phyloP scores from a whole-genome alignment of 92 coral and sea anemone genomes.

The Palythoa grandis region DNA sequence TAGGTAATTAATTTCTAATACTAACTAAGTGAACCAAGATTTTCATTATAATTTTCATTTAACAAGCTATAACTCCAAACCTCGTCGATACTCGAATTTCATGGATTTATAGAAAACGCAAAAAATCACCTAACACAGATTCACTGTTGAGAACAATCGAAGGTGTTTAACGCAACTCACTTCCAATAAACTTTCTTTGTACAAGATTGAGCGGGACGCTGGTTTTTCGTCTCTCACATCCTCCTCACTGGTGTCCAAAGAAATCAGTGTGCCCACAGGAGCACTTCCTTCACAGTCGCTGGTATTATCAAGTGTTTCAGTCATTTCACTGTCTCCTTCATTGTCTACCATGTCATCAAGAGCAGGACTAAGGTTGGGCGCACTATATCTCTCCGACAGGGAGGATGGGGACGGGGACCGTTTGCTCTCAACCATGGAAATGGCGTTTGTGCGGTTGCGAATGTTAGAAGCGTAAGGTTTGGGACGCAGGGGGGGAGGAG shows the following conservation, averaged over 20 bases:
- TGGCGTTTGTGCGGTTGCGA: constrained; percentile 71
- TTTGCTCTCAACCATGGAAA: constrained; percentile 56
- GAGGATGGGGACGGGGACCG: constrained; percentile 37
- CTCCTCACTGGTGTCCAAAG: constrained; percentile 36
- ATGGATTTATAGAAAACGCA: background rate
- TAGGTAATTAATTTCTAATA: too few relatives aligned
- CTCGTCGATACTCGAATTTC: too few relatives aligned
- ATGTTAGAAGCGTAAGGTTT: constrained; percentile 49
- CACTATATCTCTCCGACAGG: constrained; percentile 59
- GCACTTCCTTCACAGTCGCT: background rate
- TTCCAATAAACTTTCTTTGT: background rate
- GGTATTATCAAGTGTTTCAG: background rate
- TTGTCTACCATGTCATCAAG: constrained; percentile 21
- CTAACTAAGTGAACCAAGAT: too few relatives aligned
- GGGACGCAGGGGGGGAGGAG: constrained; percentile 86
- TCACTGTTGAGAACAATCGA: background rate
- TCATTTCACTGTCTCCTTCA: background rate
- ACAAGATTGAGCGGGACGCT: background rate
- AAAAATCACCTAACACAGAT: background rate
- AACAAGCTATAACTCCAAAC: too few relatives aligned
- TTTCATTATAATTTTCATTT: too few relatives aligned
- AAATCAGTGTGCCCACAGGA: constrained; percentile 1
- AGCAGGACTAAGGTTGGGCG: constrained; percentile 57
- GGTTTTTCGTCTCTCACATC: constrained; percentile 21
- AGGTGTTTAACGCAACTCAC: background rate